Conservation (phyloP, 2,888 invertebrate genomes). For the Crossocerus cetratus region DNA sequence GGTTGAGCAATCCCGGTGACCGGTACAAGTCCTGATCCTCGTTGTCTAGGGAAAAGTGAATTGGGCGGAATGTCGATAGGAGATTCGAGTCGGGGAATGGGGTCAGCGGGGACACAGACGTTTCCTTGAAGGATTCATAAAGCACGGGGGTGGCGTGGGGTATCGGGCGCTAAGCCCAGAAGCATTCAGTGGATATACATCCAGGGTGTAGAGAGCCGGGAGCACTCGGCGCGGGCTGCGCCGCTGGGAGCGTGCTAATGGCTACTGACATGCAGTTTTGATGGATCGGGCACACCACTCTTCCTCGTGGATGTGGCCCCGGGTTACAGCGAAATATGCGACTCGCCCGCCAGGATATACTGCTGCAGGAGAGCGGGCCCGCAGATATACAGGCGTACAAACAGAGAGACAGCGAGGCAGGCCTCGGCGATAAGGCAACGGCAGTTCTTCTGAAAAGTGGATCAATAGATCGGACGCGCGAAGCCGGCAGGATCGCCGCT, state of each 20-base stretch:
- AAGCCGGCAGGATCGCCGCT: background rate
- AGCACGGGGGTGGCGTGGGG: constrained; percentile 49
- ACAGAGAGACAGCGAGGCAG: constrained; percentile 30
- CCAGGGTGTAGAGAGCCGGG: constrained; percentile 50
- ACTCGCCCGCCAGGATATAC: constrained; percentile 46
- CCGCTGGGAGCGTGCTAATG: constrained; percentile 80
- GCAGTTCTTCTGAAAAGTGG: background rate
- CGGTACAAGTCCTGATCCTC: too few species aligned
- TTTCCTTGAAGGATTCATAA: constrained; percentile 44
- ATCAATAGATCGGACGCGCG: background rate
- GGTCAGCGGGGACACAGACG: constrained; percentile 17
- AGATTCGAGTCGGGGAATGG: background rate
- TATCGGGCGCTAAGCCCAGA: constrained; percentile 49
- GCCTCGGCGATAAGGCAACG: background rate
- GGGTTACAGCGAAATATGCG: constrained; percentile 58
- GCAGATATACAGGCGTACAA: constrained; percentile 38
- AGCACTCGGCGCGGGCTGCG: constrained; percentile 58
- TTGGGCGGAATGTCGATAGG: too few species aligned
- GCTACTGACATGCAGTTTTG: constrained; percentile 82
- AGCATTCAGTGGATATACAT: constrained; percentile 43
- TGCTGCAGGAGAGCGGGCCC: constrained; percentile 29
- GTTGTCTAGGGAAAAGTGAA: too few species aligned
- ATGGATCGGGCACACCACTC: constrained; percentile 78
- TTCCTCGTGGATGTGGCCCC: constrained; percentile 63
- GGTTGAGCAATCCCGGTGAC: too few species aligned